Evolutionary conservation across 2,113 vertebrate genomes (phyloP).

Genomic region (Ophiodon elongatus): DNA sequence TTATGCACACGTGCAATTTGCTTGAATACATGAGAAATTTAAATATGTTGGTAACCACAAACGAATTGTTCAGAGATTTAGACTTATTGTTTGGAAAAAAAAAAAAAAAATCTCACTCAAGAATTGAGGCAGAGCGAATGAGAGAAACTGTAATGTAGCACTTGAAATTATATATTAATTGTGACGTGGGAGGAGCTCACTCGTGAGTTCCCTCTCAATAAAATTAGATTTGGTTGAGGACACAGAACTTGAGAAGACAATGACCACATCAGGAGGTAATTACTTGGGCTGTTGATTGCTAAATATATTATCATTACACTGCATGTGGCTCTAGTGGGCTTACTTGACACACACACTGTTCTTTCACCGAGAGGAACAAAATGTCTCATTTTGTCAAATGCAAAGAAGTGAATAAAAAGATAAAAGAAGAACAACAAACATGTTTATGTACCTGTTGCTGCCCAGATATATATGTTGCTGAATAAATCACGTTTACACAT

Average conservation of each 20-base stretch:
- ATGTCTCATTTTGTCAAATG: neutral
- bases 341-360: constrained; percentile 18
- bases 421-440: neutral
- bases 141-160: neutral
- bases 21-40: too few species aligned
- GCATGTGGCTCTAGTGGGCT: constrained; percentile 32
- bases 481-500: neutral
- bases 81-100: too few species aligned
- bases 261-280: constrained; percentile 62
- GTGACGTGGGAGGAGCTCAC: neutral
- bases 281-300: constrained; percentile 63
- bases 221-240: constrained; percentile 40
- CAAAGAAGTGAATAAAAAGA: neutral
- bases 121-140: too few species aligned
- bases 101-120: too few species aligned
- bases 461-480: neutral
- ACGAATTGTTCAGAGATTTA: too few species aligned
- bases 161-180: constrained; percentile 6
- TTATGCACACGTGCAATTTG: too few species aligned
- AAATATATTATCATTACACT: constrained; percentile 42
- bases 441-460: neutral
- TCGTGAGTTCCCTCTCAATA: constrained; percentile 21
- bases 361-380: neutral
- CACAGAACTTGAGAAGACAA: constrained; percentile 36
- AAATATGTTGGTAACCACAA: too few species aligned